These are phyloP conservation scores for Sesia apiformis DNA, from an alignment of 2,888 invertebrate genomes.

Conservation along the genomic window DNA sequence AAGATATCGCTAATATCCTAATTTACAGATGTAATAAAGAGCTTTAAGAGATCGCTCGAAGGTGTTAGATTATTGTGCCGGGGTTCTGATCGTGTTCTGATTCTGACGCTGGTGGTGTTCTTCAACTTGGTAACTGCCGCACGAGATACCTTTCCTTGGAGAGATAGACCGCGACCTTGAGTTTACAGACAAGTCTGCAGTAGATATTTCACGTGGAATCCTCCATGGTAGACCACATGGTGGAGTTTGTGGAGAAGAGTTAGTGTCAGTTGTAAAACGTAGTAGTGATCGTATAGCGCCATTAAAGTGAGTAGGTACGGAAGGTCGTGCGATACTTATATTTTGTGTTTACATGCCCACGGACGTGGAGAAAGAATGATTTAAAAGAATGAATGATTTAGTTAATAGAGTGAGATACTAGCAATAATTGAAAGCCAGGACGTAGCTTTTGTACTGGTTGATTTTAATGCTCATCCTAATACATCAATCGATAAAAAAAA, in stretches of 20 bases:
- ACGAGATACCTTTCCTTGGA: conserved; percentile 1
- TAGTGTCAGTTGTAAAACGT: conserved; percentile 6
- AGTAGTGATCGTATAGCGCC: conserved; percentile 1
- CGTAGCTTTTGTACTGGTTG: no score
- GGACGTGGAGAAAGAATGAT: no score
- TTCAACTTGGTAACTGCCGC: no score
- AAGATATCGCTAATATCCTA: not conserved
- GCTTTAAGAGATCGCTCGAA: not conserved
- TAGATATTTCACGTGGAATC: conserved; percentile 2
- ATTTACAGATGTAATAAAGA: not conserved
- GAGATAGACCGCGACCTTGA: conserved; percentile 1
- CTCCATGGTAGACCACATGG: conserved; percentile 4
- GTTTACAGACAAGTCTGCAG: conserved; percentile 3
- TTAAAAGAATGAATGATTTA: no score
- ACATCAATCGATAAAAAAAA: no score
- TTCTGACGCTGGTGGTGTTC: conserved; percentile 3
- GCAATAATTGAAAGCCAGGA: no score
- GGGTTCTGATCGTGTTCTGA: conserved; percentile 1
- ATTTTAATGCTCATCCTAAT: no score
- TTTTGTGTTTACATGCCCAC: no score
- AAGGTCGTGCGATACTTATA: no score
- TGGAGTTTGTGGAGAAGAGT: conserved; percentile 5
- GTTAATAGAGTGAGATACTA: no score
- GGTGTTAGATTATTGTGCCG: not conserved
- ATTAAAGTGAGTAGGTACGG: not conserved